phyloP scores from a whole-genome alignment of 2,888 invertebrate species.

The Cephus spinipes region DNA sequence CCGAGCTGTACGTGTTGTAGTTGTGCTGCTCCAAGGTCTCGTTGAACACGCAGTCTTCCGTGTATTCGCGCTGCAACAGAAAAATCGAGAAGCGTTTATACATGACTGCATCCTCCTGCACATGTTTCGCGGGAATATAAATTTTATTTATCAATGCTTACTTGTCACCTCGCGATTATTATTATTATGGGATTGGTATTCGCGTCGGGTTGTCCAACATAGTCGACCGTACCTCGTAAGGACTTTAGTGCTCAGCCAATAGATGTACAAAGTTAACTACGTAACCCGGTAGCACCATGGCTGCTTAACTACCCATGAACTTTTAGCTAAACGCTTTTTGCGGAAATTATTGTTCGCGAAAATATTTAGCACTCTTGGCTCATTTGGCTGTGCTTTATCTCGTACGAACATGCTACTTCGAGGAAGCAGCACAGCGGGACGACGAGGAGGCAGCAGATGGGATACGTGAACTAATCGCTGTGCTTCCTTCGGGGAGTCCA shows the following conservation, averaged over 20 bases:
- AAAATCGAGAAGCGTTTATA: constrained; percentile 32
- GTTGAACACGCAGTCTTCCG: constrained; percentile 86
- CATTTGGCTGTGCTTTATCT: background rate
- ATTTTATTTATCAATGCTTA: background rate
- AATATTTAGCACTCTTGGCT: background rate
- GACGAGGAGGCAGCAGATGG: background rate
- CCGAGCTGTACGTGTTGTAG: constrained; percentile 87
- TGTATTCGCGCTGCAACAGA: constrained; percentile 85
- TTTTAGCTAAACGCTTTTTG: too few species aligned
- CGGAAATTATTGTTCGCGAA: background rate
- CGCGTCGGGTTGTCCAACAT: background rate
- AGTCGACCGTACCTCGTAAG: background rate
- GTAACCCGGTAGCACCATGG: background rate
- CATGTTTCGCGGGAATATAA: background rate
- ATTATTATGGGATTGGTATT: background rate
- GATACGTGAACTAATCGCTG: background rate
- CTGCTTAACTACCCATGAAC: too few species aligned
- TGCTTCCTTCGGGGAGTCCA: background rate
- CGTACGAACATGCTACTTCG: background rate
- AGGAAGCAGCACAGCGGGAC: background rate
- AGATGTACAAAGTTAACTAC: background rate
- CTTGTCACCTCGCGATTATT: background rate
- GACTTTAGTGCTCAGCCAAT: background rate
- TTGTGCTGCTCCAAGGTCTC: constrained; percentile 87
- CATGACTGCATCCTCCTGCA: background rate